phyloP scores from a whole-genome alignment of 2,113 vertebrate species.

The Labrus mixtus region DNA sequence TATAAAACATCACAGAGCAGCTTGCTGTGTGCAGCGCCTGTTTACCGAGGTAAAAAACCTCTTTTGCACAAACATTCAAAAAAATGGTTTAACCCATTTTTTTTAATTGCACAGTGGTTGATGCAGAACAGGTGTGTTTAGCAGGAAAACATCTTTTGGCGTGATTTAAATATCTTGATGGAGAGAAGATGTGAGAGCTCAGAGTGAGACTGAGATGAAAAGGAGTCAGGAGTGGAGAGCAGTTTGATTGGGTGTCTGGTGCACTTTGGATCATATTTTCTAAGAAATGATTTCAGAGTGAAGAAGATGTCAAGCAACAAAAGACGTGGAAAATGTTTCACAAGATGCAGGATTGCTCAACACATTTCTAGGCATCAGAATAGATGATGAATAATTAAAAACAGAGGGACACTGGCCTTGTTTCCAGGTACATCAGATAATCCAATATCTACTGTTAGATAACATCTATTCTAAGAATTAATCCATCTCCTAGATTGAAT shows the following conservation, averaged over 20 bases:
- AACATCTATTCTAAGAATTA: no score
- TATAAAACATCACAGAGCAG: constrained; percentile 29
- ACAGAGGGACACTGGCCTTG: no score
- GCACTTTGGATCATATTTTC: constrained; percentile 8
- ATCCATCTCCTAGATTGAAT: no score
- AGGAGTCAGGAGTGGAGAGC: background rate
- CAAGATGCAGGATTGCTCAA: no score
- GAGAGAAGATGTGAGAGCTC: background rate
- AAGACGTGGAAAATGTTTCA: no score
- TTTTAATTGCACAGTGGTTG: background rate
- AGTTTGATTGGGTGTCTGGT: background rate
- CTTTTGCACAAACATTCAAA: constrained; percentile 33
- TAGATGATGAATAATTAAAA: no score
- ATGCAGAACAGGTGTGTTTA: background rate
- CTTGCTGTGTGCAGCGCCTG: background rate
- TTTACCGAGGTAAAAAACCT: constrained; percentile 3
- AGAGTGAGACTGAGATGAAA: background rate
- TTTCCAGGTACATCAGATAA: no score
- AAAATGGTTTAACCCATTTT: constrained; percentile 6
- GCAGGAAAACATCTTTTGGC: constrained; percentile 7
- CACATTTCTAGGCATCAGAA: no score
- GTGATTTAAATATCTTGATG: background rate
- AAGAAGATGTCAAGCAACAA: background rate
- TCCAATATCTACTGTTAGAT: background rate
- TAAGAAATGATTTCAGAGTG: background rate